Conservation (phyloP, 2,888 invertebrate genomes). For the Ceraclea dissimilis region DNA sequence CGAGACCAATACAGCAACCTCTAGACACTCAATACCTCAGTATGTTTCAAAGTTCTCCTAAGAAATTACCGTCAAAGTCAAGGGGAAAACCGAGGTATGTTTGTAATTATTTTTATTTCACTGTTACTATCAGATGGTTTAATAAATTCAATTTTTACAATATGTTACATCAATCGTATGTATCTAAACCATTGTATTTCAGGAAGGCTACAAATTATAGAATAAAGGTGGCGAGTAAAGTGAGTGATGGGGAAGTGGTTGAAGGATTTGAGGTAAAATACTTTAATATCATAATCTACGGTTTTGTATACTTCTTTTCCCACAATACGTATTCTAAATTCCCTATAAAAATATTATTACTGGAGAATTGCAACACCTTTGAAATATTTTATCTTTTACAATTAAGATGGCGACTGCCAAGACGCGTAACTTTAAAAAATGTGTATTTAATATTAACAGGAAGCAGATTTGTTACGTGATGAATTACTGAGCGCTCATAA, state of each 20-base stretch:
- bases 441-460: constrained; percentile 7
- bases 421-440: no score
- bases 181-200: no score
- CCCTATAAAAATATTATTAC: no score
- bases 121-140: background rate
- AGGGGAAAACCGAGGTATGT: constrained; percentile 11
- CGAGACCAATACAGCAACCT: constrained; percentile 11
- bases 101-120: background rate
- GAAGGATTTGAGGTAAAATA: constrained; percentile 13
- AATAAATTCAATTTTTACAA: no score
- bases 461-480: constrained; percentile 15
- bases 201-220: background rate
- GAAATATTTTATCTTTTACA: no score
- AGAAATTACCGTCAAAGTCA: constrained; percentile 6
- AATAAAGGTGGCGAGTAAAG: constrained; percentile 17
- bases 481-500: constrained; percentile 20
- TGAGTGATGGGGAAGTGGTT: constrained; percentile 14
- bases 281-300: no score
- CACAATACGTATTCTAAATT: no score
- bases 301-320: no score
- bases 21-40: background rate
- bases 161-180: no score
- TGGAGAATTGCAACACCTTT: no score
- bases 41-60: background rate
- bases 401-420: no score